Evolutionary conservation across 2,797 vertebrate species (phyloP).

Genomic region (Sebastes oblongus): DNA sequence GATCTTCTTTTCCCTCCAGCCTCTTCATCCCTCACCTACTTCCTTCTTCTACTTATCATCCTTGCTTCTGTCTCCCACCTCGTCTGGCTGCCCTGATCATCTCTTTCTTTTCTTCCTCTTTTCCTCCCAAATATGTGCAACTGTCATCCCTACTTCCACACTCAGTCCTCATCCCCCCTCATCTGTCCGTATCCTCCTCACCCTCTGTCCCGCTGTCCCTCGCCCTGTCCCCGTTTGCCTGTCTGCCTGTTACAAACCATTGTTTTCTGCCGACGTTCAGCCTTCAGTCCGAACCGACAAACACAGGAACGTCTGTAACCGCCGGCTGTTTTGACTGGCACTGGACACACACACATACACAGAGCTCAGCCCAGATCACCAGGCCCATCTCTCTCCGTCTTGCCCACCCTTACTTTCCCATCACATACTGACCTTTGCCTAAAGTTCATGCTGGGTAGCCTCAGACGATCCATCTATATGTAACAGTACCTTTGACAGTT

Average conservation of each 20-base stretch:
- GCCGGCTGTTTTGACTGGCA: conserved; percentile 33
- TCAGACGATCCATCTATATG: background rate
- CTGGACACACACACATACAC: background rate
- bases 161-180: background rate
- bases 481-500: background rate
- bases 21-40: background rate
- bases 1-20: background rate
- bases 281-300: conserved; percentile 24
- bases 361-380: background rate
- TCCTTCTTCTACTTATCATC: background rate
- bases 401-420: background rate
- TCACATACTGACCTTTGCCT: background rate
- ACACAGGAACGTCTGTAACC: conserved; percentile 25
- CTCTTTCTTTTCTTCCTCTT: background rate
- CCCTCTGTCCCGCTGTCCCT: background rate
- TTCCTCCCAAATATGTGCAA: background rate
- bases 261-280: conserved; percentile 27
- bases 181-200: conserved; percentile 8
- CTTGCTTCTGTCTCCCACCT: background rate
- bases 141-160: background rate
- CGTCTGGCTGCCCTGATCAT: background rate
- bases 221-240: conserved; percentile 33
- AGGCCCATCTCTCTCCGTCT: background rate
- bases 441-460: background rate
- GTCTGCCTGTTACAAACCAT: conserved; percentile 48